Evolutionary conservation across 2,113 vertebrate species (phyloP).

Genomic region (Orcinus orca): DNA sequence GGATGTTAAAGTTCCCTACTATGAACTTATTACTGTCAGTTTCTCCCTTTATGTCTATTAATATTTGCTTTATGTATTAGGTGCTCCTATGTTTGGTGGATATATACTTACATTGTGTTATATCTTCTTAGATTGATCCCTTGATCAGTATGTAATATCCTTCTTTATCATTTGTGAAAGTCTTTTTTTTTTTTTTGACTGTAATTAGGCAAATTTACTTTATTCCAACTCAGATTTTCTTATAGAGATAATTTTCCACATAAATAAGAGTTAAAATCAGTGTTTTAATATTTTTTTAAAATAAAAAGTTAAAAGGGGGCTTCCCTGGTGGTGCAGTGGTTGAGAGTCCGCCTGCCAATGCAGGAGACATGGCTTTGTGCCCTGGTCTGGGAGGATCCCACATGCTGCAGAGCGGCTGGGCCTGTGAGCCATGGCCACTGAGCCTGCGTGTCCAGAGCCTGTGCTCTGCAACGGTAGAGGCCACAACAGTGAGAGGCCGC

Average conservation of each 20-base stretch:
- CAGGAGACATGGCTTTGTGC: too few relatives aligned
- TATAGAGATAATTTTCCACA: background rate
- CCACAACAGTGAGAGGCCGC: too few relatives aligned
- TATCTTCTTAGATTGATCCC: background rate
- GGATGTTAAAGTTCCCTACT: background rate
- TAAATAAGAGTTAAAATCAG: background rate
- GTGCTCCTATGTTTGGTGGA: background rate
- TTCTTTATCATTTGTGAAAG: background rate
- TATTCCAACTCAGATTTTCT: background rate
- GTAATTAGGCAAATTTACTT: constrained; percentile 74
- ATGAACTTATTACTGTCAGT: background rate
- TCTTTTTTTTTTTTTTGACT: constrained; percentile 59
- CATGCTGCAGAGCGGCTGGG: too few relatives aligned
- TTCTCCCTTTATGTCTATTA: background rate
- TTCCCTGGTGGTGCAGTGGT: too few relatives aligned
- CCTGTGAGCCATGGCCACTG: too few relatives aligned
- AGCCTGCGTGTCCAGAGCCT: too few relatives aligned
- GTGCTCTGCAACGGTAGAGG: too few relatives aligned
- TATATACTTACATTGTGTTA: background rate
- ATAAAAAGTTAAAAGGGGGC: background rate
- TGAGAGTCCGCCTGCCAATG: too few relatives aligned
- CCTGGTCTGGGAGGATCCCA: too few relatives aligned
- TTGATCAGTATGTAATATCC: background rate
- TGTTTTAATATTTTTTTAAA: background rate
- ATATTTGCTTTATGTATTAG: background rate